phyloP scores from a whole-genome alignment of 1,140 invertebrate genomes.

The Ooceraea biroi region DNA sequence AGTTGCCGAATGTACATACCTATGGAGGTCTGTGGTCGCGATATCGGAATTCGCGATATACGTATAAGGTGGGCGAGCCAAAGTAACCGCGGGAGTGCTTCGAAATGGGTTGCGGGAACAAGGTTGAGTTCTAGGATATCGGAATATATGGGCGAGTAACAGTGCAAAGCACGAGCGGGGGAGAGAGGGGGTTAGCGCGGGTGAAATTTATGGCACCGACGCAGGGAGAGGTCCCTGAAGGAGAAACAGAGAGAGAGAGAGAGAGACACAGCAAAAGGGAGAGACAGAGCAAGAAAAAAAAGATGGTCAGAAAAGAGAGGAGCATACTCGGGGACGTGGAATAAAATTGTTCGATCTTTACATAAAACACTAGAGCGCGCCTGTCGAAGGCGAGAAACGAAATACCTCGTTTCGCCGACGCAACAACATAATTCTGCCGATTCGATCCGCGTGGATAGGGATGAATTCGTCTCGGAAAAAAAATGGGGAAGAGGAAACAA shows the following conservation, averaged over 20 bases:
- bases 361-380: slow-evolving; percentile 52
- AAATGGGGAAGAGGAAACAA: neutral
- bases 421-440: slow-evolving; percentile 61
- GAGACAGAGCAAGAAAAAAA: slow-evolving; percentile 2
- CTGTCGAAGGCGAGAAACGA: slow-evolving; percentile 53
- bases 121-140: slow-evolving; percentile 75
- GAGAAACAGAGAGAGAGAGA: neutral
- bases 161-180: slow-evolving; percentile 66
- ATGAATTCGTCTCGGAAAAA: slow-evolving; percentile 26
- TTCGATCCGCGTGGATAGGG: slow-evolving; percentile 33
- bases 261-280: neutral
- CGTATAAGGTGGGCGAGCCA: slow-evolving; percentile 69
- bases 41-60: slow-evolving; percentile 76
- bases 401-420: slow-evolving; percentile 51
- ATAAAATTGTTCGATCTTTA: slow-evolving; percentile 65
- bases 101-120: slow-evolving; percentile 76
- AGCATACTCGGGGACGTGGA: slow-evolving; percentile 41
- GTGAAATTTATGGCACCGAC: slow-evolving; percentile 68
- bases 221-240: slow-evolving; percentile 32
- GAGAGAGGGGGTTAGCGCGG: slow-evolving; percentile 39
- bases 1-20: slow-evolving; percentile 45
- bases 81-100: slow-evolving; percentile 76
- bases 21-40: slow-evolving; percentile 63
- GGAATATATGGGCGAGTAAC: slow-evolving; percentile 74
- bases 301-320: slow-evolving; percentile 19